phyloP scores from a whole-genome alignment of 2,888 invertebrate species.

The Dryococelus australis region DNA sequence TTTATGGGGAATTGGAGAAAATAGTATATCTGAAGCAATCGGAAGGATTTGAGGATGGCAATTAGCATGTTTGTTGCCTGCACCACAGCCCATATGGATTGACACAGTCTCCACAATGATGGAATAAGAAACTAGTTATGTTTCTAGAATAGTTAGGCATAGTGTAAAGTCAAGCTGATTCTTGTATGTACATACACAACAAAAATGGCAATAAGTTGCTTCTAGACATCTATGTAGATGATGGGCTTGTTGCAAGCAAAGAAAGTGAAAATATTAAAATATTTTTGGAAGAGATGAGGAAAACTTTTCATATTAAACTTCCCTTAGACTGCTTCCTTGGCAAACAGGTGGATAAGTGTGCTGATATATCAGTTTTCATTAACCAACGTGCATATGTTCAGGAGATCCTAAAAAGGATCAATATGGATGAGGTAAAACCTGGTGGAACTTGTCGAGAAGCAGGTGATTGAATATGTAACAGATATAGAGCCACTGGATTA shows the following conservation, averaged over 20 bases:
- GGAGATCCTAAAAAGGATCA: too few relatives aligned
- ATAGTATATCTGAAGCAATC: neutral
- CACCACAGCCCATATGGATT: neutral
- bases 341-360: neutral
- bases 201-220: constrained; percentile 44
- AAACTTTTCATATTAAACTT: constrained; percentile 31
- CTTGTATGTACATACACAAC: constrained; percentile 1
- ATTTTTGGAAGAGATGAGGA: constrained; percentile 43
- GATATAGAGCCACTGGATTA: too few relatives aligned
- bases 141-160: neutral
- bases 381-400: too few relatives aligned
- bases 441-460: too few relatives aligned
- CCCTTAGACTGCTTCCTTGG: neutral
- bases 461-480: too few relatives aligned
- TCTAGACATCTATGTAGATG: constrained; percentile 52
- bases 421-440: too few relatives aligned
- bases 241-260: constrained; percentile 32
- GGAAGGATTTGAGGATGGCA: constrained; percentile 22
- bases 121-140: constrained; percentile 32
- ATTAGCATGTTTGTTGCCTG: neutral
- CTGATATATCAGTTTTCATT: too few relatives aligned
- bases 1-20: too few relatives aligned
- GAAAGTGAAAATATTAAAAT: constrained; percentile 28
- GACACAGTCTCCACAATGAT: constrained; percentile 2
- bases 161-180: neutral